Percentiles rank a stretch among this genome's conserved stretches.
These are phyloP conservation scores for Meta bourneti DNA, from an alignment of 2,888 invertebrate genomes.

Conservation along the genomic window DNA sequence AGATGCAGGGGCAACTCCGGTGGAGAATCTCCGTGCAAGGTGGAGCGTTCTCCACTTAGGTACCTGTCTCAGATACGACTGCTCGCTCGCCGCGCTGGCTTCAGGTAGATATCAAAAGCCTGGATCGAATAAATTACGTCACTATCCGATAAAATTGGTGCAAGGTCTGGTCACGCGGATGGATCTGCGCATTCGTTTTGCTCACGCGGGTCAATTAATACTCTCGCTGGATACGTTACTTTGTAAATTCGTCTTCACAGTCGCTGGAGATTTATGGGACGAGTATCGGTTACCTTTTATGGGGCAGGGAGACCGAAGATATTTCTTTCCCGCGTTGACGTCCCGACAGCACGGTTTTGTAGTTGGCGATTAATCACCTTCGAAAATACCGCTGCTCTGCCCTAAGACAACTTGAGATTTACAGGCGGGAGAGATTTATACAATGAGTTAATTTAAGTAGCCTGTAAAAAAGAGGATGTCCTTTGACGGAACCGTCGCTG, in stretches of 20 bases:
- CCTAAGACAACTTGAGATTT: too few relatives aligned
- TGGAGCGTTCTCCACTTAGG: slow-evolving; percentile 64
- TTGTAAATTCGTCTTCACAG: slow-evolving; percentile 59
- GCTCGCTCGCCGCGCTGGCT: slow-evolving; percentile 58
- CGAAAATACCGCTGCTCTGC: background rate
- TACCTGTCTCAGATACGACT: slow-evolving; percentile 75
- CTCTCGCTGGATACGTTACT: slow-evolving; percentile 63
- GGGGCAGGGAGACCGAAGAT: slow-evolving; percentile 11
- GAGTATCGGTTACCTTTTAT: slow-evolving; percentile 24
- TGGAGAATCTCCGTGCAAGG: slow-evolving; percentile 47
- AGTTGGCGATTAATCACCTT: background rate
- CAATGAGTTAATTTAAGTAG: too few relatives aligned
- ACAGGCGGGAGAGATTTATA: too few relatives aligned
- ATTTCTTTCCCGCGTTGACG: slow-evolving; percentile 18
- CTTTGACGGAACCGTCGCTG: too few relatives aligned
- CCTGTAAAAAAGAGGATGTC: too few relatives aligned
- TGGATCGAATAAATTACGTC: slow-evolving; percentile 76
- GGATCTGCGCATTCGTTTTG: slow-evolving; percentile 69
- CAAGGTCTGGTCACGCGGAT: slow-evolving; percentile 73
- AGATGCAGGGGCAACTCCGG: slow-evolving; percentile 55
- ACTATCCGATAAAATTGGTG: slow-evolving; percentile 74
- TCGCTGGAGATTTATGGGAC: slow-evolving; percentile 44
- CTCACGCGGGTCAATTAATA: slow-evolving; percentile 73
- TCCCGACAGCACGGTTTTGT: background rate
- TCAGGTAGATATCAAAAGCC: slow-evolving; percentile 70